These are phyloP conservation scores for Gymnocypris eckloni DNA, from an alignment of 2,797 vertebrate genomes.

Conservation along the genomic window DNA sequence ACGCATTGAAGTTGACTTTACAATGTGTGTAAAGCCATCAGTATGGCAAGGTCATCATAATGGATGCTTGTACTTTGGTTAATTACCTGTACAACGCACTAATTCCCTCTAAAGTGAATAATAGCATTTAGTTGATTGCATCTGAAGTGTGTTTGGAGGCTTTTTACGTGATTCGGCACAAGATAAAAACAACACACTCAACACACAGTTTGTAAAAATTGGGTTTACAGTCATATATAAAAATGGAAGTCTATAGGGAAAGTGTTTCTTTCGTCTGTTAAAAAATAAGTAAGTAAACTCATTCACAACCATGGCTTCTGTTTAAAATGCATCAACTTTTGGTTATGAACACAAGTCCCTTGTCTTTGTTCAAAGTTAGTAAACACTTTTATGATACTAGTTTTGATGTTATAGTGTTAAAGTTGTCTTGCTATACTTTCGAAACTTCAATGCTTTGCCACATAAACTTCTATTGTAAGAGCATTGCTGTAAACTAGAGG, in stretches of 20 bases:
- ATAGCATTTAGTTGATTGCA: not conserved
- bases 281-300: not conserved
- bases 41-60: slow-evolving; percentile 59
- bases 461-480: not conserved
- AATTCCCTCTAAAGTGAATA: slow-evolving; percentile 41
- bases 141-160: not conserved
- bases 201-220: not conserved
- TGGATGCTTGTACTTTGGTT: slow-evolving; percentile 51
- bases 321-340: not conserved
- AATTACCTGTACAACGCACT: slow-evolving; percentile 52
- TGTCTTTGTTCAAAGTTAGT: not conserved
- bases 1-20: slow-evolving; percentile 49
- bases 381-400: not conserved
- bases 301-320: not conserved
- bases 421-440: not conserved
- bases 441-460: not conserved
- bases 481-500: not conserved
- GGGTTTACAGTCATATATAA: not conserved
- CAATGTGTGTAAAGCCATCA: slow-evolving; percentile 51
- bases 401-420: not conserved
- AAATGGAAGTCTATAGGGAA: not conserved
- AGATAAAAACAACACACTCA: not conserved
- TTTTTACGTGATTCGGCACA: not conserved
- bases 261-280: not conserved
- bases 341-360: not conserved